A percentile compares a stretch with the other conserved stretches of the same genome.
phyloP scores from a whole-genome alignment of 2,888 invertebrate genomes.

The Elegia similella region DNA sequence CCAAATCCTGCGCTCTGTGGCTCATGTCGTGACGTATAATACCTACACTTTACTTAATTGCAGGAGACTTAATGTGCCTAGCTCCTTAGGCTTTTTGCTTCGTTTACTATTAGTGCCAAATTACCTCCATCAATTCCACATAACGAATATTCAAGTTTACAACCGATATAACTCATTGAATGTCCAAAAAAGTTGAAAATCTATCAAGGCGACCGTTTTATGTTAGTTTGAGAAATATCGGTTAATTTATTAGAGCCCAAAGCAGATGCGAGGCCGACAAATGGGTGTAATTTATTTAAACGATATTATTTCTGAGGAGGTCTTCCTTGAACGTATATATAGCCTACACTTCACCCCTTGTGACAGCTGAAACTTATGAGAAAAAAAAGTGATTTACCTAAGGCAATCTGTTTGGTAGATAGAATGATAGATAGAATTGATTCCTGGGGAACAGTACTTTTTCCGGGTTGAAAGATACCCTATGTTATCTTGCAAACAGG shows the following conservation, averaged over 20 bases:
- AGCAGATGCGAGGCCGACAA: slow-evolving; percentile 49
- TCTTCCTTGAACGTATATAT: too few relatives aligned
- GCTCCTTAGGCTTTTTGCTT: background rate
- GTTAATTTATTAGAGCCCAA: slow-evolving; percentile 53
- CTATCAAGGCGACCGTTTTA: slow-evolving; percentile 32
- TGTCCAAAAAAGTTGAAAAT: slow-evolving; percentile 2
- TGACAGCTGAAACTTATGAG: too few relatives aligned
- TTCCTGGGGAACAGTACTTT: too few relatives aligned
- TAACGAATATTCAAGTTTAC: background rate
- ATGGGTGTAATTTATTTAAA: slow-evolving; percentile 63
- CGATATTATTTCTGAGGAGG: slow-evolving; percentile 55
- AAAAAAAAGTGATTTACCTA: too few relatives aligned
- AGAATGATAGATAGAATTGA: too few relatives aligned
- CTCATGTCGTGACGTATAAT: too few relatives aligned
- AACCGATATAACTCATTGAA: background rate
- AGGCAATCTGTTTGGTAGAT: too few relatives aligned
- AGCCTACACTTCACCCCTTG: too few relatives aligned
- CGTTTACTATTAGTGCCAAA: background rate
- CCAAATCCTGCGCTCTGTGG: too few relatives aligned
- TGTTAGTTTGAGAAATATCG: background rate
- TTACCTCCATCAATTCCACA: background rate
- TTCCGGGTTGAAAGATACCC: too few relatives aligned
- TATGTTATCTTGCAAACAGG: too few relatives aligned
- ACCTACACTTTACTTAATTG: too few relatives aligned
- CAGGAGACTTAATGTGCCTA: background rate